Conservation (phyloP, 2,797 vertebrate species). For the Graptemys geographica region DNA sequence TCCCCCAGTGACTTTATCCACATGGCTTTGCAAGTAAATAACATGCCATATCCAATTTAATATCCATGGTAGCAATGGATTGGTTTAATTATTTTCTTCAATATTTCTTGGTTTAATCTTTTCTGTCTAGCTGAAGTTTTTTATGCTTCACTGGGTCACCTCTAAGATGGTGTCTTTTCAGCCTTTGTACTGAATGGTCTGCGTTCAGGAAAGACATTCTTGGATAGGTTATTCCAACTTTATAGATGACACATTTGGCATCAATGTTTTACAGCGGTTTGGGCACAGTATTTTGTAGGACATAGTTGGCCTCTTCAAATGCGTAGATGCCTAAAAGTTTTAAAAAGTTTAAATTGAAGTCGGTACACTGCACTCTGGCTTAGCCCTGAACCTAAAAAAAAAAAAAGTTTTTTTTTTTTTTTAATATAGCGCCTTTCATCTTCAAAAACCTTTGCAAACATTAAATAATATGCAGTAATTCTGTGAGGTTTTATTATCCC, state of each 20-base stretch:
- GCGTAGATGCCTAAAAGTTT: not conserved
- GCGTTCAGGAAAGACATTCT: not conserved
- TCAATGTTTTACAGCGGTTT: not conserved
- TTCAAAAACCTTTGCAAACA: not conserved
- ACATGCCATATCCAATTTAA: not conserved
- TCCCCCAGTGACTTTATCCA: not conserved
- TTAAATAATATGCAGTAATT: not conserved
- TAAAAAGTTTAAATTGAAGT: not conserved
- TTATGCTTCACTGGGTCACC: not conserved
- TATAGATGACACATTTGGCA: not conserved
- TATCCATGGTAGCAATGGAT: not conserved
- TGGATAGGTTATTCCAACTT: not conserved
- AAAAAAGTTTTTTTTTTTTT: not conserved
- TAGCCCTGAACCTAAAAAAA: not conserved
- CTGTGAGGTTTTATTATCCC: not conserved
- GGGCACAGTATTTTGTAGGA: not conserved
- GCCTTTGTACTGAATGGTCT: rapidly evolving
- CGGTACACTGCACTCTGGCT: not conserved
- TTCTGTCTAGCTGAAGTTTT: not conserved
- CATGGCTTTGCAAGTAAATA: not conserved
- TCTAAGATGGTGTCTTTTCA: not conserved
- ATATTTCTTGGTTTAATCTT: not conserved
- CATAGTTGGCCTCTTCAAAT: not conserved
- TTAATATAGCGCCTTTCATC: not conserved
- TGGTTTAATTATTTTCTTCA: rapidly evolving